Conservation (phyloP, 2,888 invertebrate genomes). For the Yponomeuta cagnagella region DNA sequence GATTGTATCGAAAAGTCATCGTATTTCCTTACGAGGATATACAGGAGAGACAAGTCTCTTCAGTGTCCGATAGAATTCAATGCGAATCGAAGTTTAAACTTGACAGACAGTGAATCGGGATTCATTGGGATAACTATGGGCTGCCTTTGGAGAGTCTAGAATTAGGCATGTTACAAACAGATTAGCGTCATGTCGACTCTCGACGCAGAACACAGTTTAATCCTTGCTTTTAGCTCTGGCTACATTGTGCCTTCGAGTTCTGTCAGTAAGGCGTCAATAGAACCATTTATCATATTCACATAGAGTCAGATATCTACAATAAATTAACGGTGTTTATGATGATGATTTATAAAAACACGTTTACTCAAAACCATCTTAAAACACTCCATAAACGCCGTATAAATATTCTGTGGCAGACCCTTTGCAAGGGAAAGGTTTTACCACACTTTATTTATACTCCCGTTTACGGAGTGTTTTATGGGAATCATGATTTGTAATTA, state of each 20-base stretch:
- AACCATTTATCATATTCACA: background rate
- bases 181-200: constrained; percentile 10
- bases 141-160: constrained; percentile 4
- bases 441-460: too few relatives aligned
- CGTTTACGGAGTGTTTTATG: too few relatives aligned
- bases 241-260: background rate
- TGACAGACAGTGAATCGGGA: constrained; percentile 1
- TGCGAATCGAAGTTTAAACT: background rate
- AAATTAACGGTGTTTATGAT: too few relatives aligned
- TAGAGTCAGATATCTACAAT: background rate
- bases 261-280: background rate
- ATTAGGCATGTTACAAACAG: constrained; percentile 12
- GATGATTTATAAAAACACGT: too few relatives aligned
- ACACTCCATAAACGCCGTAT: background rate
- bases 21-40: too few relatives aligned
- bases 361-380: background rate
- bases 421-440: too few relatives aligned
- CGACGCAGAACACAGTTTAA: background rate
- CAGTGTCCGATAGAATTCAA: too few relatives aligned
- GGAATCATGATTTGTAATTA: too few relatives aligned
- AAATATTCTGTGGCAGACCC: too few relatives aligned
- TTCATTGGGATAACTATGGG: background rate
- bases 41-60: too few relatives aligned
- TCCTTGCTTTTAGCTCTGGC: background rate
- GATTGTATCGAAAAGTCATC: too few relatives aligned